Conservation (phyloP, 2,113 vertebrate species). For the Leptosomus discolor region DNA sequence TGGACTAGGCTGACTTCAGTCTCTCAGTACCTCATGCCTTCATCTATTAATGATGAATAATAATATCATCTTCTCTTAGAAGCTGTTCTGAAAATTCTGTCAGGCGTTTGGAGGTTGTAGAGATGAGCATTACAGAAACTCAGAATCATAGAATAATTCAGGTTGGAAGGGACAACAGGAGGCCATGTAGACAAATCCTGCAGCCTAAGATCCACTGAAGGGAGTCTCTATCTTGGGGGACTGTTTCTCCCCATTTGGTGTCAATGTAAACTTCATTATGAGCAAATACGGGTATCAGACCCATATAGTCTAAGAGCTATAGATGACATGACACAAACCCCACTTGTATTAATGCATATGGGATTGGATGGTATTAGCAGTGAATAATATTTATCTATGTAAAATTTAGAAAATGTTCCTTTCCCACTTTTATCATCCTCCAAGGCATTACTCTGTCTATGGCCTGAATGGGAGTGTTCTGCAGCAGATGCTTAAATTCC, state of each 20-base stretch:
- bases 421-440: neutral
- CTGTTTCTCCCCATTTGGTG: neutral
- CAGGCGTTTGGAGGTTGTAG: neutral
- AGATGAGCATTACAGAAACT: neutral
- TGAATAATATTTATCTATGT: neutral
- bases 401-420: neutral
- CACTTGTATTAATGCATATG: neutral
- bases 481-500: neutral
- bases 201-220: neutral
- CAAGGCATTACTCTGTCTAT: neutral
- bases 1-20: neutral
- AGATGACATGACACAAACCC: neutral
- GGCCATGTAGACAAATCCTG: neutral
- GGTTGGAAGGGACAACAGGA: neutral
- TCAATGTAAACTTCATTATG: neutral
- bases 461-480: neutral
- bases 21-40: neutral
- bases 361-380: neutral
- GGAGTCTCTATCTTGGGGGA: neutral
- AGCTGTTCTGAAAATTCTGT: neutral
- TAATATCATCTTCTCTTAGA: neutral
- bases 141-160: neutral
- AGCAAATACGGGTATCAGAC: neutral
- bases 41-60: neutral
- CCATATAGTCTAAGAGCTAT: neutral